Evolutionary conservation across 2,113 vertebrate species (phyloP).

Genomic region (Glaucidium brasilianum): DNA sequence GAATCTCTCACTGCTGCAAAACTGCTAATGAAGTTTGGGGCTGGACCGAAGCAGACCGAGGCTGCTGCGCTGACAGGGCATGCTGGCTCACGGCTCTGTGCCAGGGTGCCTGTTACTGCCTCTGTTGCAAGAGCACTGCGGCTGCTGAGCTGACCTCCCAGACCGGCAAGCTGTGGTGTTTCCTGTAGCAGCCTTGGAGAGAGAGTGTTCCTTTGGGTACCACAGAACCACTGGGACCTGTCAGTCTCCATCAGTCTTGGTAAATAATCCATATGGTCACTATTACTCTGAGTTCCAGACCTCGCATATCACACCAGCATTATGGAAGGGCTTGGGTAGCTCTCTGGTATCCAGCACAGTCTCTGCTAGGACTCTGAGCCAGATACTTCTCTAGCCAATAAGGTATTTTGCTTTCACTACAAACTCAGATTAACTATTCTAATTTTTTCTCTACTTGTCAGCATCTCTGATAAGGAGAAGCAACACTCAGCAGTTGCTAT

Average conservation of each 20-base stretch:
- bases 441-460: background rate
- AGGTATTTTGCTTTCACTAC: background rate
- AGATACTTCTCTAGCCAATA: background rate
- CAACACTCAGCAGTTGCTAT: background rate
- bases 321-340: background rate
- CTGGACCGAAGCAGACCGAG: background rate
- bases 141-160: background rate
- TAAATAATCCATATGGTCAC: background rate
- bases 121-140: background rate
- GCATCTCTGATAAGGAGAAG: background rate
- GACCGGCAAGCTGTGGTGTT: fast-evolving
- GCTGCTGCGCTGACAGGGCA: background rate
- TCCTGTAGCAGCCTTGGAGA: background rate
- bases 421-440: background rate
- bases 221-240: background rate
- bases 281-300: background rate
- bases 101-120: background rate
- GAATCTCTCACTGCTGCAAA: slow-evolving; percentile 1
- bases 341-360: background rate
- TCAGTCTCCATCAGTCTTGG: background rate
- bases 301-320: background rate
- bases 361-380: background rate
- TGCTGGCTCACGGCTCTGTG: background rate
- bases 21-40: slow-evolving; percentile 1
- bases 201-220: background rate